Evolutionary conservation across 1,140 invertebrate genomes (phyloP), one percentile per base, ranked within the genome.

Genomic region (Scaptomyza hsui): DNA sequence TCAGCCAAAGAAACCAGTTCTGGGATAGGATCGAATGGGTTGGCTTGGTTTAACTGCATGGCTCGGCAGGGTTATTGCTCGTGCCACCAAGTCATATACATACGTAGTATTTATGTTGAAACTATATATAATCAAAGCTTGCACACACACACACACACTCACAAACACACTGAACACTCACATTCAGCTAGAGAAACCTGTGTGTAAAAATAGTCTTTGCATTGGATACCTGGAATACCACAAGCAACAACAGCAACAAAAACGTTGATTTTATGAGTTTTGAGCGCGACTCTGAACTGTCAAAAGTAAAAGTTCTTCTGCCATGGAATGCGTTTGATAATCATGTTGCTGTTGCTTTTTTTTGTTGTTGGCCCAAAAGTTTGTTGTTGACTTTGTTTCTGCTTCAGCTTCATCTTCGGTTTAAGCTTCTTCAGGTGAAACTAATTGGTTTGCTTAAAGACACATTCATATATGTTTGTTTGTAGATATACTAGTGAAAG

Each of bases 241-340:
- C 15, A 24, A 56, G 15, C 37, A 59, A 47, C 60, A 60, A 37
- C 69, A 41, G 48, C 52, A 57, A 62, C 16, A 52, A 21, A 59
- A 32, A 52, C 47, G 64, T 48, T 51, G 37, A 26, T 32, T 61
- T 64, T 70, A 44, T 45, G 51, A 61, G 55, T 39, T 13, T 68
- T 41, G 37, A 72, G 47, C 61, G 48, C 62, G 49, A n/a, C 61
- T 55, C 51, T 44, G 37, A 81, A 59, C 53, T 72, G 63, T 72
- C 73, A 85, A 85, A 85, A 85, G 80, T 85, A 85, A 85, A 86
- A 85, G 81, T 86, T 86, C 53, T 65, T 29, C 63, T 77, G 77
- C 56, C 62, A 63, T 72, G 72, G 72, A 78, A 85, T 83, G 71
- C 37, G 70, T 39, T 52, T 37, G 32, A n/a, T 37, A 70, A 56